Evolutionary conservation across 2,888 invertebrate species (phyloP), one percentile per base, ranked within the genome.

Genomic region (Galerucella nymphaeae): DNA sequence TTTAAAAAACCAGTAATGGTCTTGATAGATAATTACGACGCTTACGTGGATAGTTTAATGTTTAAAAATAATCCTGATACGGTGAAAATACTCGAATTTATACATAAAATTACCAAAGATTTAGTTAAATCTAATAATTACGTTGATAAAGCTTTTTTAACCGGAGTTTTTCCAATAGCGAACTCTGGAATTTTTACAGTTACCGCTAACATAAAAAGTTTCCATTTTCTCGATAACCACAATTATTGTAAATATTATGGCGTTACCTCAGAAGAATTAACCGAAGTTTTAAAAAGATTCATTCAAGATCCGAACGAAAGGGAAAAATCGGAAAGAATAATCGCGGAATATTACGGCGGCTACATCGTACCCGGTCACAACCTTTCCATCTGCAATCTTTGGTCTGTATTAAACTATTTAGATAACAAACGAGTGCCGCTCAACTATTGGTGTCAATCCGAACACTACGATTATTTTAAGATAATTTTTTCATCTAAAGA

Each of bases 391-490:
- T 70, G 20, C 23, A 70, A 70, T 20, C 23, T 70, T 11, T 70
- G 63, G 70, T 70, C 70, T 9, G 30, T 70, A 38, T 70, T 70
- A 23, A 70, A 64, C 18, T 70, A 64, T 64, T 70, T 70, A 16
- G 70, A 70, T 8, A 70, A 70, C 45, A 70, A 64, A 64, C 55
- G 63, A 41, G 23, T 70, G 50, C 70, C 70, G 30, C 57, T 70
- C 4, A 70, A 70, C 13, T 70, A 70, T 23, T 70, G 70, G 70
- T 70, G 70, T 30, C 70, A 70, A 57, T 59, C 70, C 18, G 70
- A 70, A 62, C 70, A 70, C 45, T 70, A 70, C n/a, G 70, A 70
- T 57, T 63, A 63, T 14, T 64, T 70, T 16, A 70, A 64, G 45
- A 53, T 63, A 13, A 20, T 70, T 9, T 70, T 70, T 64, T 55